Evolutionary conservation across 2,797 vertebrate genomes (phyloP).

Genomic region (Amazonetta brasiliensis): DNA sequence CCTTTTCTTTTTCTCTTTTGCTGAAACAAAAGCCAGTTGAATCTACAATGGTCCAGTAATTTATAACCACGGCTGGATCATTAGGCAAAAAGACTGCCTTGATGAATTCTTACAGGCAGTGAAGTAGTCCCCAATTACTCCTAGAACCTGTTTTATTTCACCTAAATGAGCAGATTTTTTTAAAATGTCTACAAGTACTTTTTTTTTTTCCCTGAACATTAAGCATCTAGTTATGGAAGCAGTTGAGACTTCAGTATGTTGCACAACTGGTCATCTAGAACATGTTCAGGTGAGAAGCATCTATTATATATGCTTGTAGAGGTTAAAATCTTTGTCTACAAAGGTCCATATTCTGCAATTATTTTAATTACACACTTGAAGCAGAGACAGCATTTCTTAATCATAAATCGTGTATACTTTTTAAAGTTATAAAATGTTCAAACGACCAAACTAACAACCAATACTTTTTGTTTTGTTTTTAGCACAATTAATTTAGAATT

Average conservation of each 20-base stretch:
- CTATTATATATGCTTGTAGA: neutral
- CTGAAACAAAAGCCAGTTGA: conserved; percentile 28
- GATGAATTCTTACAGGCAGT: conserved; percentile 61
- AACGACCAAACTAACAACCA: neutral
- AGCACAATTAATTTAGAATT: neutral
- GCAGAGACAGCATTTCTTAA: neutral
- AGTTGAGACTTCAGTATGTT: conserved; percentile 25
- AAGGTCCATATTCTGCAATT: neutral
- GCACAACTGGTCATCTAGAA: conserved; percentile 32
- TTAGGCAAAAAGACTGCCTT: conserved; percentile 62
- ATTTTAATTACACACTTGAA: neutral
- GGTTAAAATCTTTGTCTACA: neutral
- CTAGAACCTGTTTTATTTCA: conserved; percentile 59
- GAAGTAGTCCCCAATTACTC: conserved; percentile 58
- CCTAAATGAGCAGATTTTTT: conserved; percentile 34
- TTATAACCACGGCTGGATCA: conserved; percentile 42
- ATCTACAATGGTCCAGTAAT: conserved; percentile 24
- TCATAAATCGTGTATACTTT: neutral
- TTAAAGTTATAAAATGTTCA: neutral
- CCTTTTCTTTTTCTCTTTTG: neutral
- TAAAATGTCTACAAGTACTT: neutral
- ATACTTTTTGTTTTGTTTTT: neutral
- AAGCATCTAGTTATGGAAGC: conserved; percentile 53
- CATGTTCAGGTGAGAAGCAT: neutral
- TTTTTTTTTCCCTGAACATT: conserved; percentile 53